A percentile compares a stretch with the other conserved stretches of the same genome.
Evolutionary conservation across 2,888 invertebrate species (phyloP).

Genomic region (Pristionchus exspectatus): DNA sequence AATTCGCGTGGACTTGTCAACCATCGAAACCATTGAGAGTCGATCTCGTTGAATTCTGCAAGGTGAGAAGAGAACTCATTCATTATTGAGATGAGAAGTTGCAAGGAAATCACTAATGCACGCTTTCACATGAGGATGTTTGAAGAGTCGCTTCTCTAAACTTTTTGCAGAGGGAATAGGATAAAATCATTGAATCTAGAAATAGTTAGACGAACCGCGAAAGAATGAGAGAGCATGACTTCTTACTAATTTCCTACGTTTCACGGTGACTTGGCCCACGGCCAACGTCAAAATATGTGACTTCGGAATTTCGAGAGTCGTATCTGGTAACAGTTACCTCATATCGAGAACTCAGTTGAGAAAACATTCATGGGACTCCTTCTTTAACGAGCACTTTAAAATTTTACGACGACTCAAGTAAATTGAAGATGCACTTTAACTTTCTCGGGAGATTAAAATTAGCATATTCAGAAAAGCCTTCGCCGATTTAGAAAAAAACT

Average conservation of each 20-base stretch:
- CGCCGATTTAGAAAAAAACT: neutral
- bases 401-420: neutral
- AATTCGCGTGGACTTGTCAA: conserved; percentile 73
- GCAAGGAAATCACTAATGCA: neutral
- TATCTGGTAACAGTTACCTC: too few species aligned
- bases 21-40: conserved; percentile 72
- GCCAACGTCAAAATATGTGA: too few species aligned
- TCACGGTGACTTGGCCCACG: too few species aligned
- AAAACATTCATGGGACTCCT: neutral
- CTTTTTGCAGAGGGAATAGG: neutral
- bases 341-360: neutral
- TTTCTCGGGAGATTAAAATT: neutral
- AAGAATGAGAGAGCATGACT: too few species aligned
- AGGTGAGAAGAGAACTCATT: conserved; percentile 58
- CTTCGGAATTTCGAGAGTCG: too few species aligned
- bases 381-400: too few species aligned
- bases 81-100: neutral
- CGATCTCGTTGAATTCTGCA: conserved; percentile 74
- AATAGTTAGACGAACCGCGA: too few species aligned
- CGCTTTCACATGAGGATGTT: neutral
- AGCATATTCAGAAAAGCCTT: neutral
- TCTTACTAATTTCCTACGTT: too few species aligned
- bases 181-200: too few species aligned
- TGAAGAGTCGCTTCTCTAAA: neutral
- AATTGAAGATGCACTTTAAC: neutral